A percentile compares a stretch with the other conserved stretches of the same genome.
Evolutionary conservation across 1,140 invertebrate species (phyloP).

Genomic region (Lepidurus couesii): DNA sequence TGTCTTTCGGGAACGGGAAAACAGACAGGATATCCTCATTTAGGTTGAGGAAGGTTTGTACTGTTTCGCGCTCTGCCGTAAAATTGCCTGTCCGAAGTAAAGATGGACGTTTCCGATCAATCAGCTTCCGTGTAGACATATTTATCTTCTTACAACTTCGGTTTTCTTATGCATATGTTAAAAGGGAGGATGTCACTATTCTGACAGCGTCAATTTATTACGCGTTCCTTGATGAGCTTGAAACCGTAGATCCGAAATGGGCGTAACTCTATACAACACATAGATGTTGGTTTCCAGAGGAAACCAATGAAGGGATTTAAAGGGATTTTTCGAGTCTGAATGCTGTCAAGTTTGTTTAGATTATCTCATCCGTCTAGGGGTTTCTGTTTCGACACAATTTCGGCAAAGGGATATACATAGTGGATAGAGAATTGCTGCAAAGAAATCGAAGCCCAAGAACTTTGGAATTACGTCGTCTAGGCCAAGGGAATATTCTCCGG

Average conservation of each 20-base stretch:
- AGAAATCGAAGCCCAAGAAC: no score
- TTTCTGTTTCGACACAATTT: no score
- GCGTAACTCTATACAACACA: no score
- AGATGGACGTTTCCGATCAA: constrained; percentile 14
- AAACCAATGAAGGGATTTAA: no score
- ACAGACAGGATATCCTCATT: background rate
- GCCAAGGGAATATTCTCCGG: background rate
- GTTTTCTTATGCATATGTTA: background rate
- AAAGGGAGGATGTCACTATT: background rate
- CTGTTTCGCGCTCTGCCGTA: constrained; percentile 8
- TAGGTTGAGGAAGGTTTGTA: background rate
- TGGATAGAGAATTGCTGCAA: no score
- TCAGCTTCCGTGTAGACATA: background rate
- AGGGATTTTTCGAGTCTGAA: no score
- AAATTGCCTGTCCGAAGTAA: constrained; percentile 9
- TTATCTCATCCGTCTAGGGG: no score
- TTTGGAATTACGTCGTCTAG: no score
- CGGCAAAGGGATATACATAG: no score
- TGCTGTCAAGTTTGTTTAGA: no score
- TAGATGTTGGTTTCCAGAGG: no score
- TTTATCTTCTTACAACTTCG: background rate
- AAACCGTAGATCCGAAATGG: no score
- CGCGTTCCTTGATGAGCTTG: background rate
- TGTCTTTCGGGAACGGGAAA: background rate
- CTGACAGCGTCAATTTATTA: background rate